Base-by-base conservation (phyloP, 2,888 invertebrate species). In the Idaea biselata region DNA sequence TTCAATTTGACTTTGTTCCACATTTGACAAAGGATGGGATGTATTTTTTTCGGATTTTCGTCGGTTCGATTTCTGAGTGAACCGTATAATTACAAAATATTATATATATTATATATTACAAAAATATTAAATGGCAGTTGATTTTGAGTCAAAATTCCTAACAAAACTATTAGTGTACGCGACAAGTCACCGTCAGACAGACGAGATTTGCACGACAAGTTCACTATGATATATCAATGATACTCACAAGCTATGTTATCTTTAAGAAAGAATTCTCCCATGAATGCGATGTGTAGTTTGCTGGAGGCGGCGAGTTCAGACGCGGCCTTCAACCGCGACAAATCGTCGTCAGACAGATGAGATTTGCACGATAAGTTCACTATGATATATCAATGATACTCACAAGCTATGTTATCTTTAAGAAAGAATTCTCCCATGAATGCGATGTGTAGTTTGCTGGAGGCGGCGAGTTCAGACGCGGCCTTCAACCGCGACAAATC, bases 351-450 rank as follows among this genome's bases (percentile, higher is more conserved):
- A 3, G 68, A 65, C 60, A 89, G 73, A 4, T 73, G 68, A 14
- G 76, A 82, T 60, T 68, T 77, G 69, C 87, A 84, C 63, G 78
- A 76, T 63, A 90, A 76, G 76, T 94, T 94, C 65, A 94, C 86
- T 32, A 44, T 32, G 32, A 32, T 14, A 25, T 5, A 25, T 25
- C 25, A 53, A 59, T 17, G 6, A 58, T 60, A 87, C 87, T 88
- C 61, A 92, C 93, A 79, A 71, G 77, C 70, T 16, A 90, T 81
- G 73, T 91, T 92, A 55, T 85, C 85, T 78, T 83, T 85, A 55
- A 75, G 72, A 54, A 76, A 68, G 69, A 92, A 88, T 66, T 93
- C 93, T 1, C 93, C 93, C 33, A 88, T 63, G 65, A 89, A 71
- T 3, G 79, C 83, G 53, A 89, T 68, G 60, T 82, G 84, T 7